Conservation (phyloP, 1,140 invertebrate species). For the Diprion similis region DNA sequence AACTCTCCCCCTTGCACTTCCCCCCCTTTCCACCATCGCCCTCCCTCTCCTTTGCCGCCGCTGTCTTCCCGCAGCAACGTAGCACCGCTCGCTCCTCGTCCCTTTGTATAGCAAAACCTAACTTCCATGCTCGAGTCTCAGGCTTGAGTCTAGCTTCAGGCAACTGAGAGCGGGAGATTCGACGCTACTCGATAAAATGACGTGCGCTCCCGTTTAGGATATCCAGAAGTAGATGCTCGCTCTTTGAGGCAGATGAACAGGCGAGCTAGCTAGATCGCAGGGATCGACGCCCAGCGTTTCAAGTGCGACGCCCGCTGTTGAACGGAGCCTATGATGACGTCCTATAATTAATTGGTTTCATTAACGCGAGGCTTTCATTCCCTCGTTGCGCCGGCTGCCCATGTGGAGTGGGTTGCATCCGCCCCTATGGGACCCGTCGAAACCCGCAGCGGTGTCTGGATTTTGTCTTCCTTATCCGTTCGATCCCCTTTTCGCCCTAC, state of each 20-base stretch:
- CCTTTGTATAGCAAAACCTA: constrained; percentile 17
- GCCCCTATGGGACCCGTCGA: constrained; percentile 1
- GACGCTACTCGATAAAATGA: neutral
- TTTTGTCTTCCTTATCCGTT: neutral
- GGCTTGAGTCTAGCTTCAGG: constrained; percentile 6
- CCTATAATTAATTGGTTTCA: neutral
- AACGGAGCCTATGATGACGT: neutral
- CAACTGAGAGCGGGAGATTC: constrained; percentile 6
- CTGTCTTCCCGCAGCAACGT: neutral
- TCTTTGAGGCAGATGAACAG: neutral
- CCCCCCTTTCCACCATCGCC: too few relatives aligned
- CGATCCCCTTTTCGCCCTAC: neutral
- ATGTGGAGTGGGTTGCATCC: neutral
- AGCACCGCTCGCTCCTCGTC: neutral
- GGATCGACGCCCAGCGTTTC: neutral
- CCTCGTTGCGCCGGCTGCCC: neutral
- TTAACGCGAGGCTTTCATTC: constrained; percentile 5
- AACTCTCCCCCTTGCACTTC: constrained; percentile 10
- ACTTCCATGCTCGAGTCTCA: constrained; percentile 4
- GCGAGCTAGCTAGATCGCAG: neutral
- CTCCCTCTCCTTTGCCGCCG: neutral
- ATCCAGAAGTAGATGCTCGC: neutral
- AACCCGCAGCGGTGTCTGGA: neutral
- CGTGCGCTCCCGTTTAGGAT: neutral
- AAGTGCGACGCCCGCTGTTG: too few relatives aligned